phyloP scores from a whole-genome alignment of 1,140 invertebrate genomes.

The Aphaenogaster floridana region DNA sequence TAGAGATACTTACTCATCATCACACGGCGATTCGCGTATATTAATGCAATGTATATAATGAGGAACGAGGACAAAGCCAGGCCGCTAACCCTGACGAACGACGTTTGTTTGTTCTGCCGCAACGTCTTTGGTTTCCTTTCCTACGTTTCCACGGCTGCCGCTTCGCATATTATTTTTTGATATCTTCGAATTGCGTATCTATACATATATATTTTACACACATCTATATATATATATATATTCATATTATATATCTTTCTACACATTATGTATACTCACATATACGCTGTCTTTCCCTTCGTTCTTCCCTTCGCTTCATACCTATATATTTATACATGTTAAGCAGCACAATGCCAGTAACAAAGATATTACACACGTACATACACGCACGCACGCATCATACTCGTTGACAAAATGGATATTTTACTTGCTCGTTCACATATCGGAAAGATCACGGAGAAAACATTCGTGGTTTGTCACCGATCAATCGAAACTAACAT shows the following conservation, averaged over 20 bases:
- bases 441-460: background rate
- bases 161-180: constrained; percentile 71
- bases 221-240: constrained; percentile 35
- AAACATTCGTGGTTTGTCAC: background rate
- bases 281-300: constrained; percentile 13
- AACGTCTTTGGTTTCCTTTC: constrained; percentile 62
- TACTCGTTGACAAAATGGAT: constrained; percentile 16
- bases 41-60: constrained; percentile 23
- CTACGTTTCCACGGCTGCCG: constrained; percentile 68
- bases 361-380: constrained; percentile 37
- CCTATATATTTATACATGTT: constrained; percentile 48
- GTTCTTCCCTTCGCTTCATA: constrained; percentile 48
- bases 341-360: constrained; percentile 41
- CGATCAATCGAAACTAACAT: background rate
- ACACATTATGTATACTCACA: constrained; percentile 52
- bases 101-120: constrained; percentile 66
- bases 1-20: background rate
- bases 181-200: constrained; percentile 67
- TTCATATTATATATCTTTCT: constrained; percentile 53
- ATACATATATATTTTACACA: constrained; percentile 37
- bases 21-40: background rate
- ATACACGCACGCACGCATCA: constrained; percentile 27
- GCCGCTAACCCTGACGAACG: constrained; percentile 64
- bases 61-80: constrained; percentile 66
- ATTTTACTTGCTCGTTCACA: constrained; percentile 11